Conservation (phyloP, 2,888 invertebrate genomes). For the Xylocampa areola region DNA sequence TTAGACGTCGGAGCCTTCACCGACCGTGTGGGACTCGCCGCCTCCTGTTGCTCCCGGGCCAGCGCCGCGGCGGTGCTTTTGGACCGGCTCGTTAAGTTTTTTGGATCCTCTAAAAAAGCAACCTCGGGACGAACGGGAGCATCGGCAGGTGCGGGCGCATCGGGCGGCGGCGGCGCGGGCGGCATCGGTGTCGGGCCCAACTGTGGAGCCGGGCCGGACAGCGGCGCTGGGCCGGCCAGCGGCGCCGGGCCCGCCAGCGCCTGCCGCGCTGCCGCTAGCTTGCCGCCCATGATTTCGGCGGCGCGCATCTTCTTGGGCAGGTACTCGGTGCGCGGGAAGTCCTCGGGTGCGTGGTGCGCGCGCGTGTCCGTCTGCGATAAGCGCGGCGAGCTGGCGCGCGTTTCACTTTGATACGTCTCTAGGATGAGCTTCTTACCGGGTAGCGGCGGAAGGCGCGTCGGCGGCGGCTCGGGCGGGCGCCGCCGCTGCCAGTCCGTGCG, state of each 20-base stretch:
- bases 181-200: constrained; percentile 57
- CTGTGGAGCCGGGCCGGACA: constrained; percentile 51
- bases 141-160: constrained; percentile 62
- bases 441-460: constrained; percentile 77
- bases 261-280: constrained; percentile 75
- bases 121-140: constrained; percentile 74
- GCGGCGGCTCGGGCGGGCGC: constrained; percentile 79
- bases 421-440: constrained; percentile 87
- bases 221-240: constrained; percentile 60
- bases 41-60: constrained; percentile 88
- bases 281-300: constrained; percentile 85
- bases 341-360: constrained; percentile 60
- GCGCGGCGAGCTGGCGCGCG: constrained; percentile 74
- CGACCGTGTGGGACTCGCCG: constrained; percentile 88
- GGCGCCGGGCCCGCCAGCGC: constrained; percentile 54
- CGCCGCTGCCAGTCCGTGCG: constrained; percentile 81
- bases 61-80: constrained; percentile 90
- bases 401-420: constrained; percentile 86
- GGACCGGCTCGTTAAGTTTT: constrained; percentile 90
- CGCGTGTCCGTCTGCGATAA: constrained; percentile 61
- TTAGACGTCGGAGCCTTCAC: constrained; percentile 87
- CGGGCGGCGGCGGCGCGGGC: constrained; percentile 56
- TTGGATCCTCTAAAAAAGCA: constrained; percentile 89
- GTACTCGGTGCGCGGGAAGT: constrained; percentile 80
- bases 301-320: constrained; percentile 88